Base-by-base conservation (phyloP, 64 coral and sea anemone genomes). In the Orbicella faveolata region DNA sequence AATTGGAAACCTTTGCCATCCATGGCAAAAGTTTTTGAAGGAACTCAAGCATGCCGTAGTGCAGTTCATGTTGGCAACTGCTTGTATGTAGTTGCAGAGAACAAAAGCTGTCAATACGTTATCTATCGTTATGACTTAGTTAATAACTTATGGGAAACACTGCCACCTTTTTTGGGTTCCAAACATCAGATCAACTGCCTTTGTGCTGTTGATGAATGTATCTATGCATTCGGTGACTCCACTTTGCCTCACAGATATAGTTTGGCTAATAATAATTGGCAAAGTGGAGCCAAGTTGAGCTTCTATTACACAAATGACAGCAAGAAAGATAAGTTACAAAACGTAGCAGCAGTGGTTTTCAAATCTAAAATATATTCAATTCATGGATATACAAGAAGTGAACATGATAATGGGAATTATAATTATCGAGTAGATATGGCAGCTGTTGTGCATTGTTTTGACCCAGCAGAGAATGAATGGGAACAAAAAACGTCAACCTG, bases 101-200 rank as follows among this genome's bases (percentile, higher is more conserved):
- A 0, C 0, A 14, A 44, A 0, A 0, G 15, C 39, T 0, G 1
- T n/a, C 0, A 2, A 9, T 48, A 8, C 44, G 19, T 69, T 36
- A 83, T 83, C 2, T 67, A 52, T 23, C 26, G 80, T 67, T 83
- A 83, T 67, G 16, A 83, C 8, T 44, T 17, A 68, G 80, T 83
- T 67, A 37, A 34, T 44, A 67, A 83, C 20, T 12, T 9, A 11
- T 83, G 80, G 80, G 63, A 35, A 0, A 83, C 30, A 68, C 63
- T 83, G 19, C 80, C 80, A 83, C 61, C 18, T 23, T 41, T 34
- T 64, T 4, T 0, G 1, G 8, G 4, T 0, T 23, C 19, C 8
- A 4, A 0, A 9, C 11, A 11, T 51, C 34, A 44, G 18, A 68
- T 65, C 18, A 34, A 36, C 8, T 15, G 35, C 59, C 7, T 83